Base-by-base conservation (phyloP, 2,888 invertebrate species). In the Diadegma fenestrale region DNA sequence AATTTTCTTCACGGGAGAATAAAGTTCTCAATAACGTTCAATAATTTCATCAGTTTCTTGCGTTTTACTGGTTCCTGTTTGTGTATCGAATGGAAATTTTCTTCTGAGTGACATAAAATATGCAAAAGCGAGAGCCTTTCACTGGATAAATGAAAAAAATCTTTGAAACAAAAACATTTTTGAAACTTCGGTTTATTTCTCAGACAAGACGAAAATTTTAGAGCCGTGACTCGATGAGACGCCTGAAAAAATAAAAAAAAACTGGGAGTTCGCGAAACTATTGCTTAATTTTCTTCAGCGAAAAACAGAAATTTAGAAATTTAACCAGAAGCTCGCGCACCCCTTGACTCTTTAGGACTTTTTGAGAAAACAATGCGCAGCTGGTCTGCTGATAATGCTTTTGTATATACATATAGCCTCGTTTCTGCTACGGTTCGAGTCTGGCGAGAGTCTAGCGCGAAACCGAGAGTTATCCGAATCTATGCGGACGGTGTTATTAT, bases 401-500 rank as follows among this genome's bases (percentile, higher is more conserved):
- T 58, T 64, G 33, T 37, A 61, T n/a, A 63, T 48, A 61, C 61
- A 68, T 26, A 10, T 63, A 41, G n/a, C n/a, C 45, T 66, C 3
- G 77, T 61, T 54, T 54, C 64, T 63, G 68, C 41, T 63, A 75
- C 58, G 66, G 63, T 72, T 71, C 58, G 76, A 75, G 85, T 79
- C 79, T 85, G 85, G 72, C 61, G 43, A 76, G 48, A 68, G 82
- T 82, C 82, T 85, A 85, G 76, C 79, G 76, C 51, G 73, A 75
- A 33, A 41, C 64, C 68, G 82, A 78, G 75, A 80, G 82, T 82
- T 82, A 72, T 85, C 82, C 85, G 82, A 85, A 82, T 85, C 85
- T 85, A 85, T 88, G 88, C 87, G 87, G 86, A 89, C 89, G 88
- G 89, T 92, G 91, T 91, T 91, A 93, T 93, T 93, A 93, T 91